Conservation (phyloP, 2,797 vertebrate species). For the Gallirallus australis region DNA sequence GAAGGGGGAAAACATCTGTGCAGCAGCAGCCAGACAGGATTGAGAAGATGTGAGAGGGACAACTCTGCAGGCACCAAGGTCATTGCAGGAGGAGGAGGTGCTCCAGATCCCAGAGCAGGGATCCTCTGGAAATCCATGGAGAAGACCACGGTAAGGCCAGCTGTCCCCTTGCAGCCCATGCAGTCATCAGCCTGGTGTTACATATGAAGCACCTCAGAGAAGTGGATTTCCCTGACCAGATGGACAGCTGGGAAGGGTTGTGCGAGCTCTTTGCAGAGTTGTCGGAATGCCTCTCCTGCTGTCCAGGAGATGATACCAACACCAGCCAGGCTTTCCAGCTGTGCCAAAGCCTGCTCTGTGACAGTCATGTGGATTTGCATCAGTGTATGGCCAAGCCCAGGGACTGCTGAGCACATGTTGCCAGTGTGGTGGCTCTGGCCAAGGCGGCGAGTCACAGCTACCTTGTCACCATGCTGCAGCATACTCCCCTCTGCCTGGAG, state of each 20-base stretch:
- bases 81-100: background rate
- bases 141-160: too few species aligned
- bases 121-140: too few species aligned
- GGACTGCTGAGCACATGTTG: background rate
- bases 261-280: background rate
- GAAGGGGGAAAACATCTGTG: too few species aligned
- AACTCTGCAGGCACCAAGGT: background rate
- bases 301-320: background rate
- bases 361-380: background rate
- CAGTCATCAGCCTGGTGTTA: background rate
- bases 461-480: background rate
- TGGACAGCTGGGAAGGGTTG: background rate
- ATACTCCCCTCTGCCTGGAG: background rate
- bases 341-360: background rate
- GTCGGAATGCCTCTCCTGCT: background rate
- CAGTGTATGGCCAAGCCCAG: background rate
- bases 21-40: too few species aligned
- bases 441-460: background rate
- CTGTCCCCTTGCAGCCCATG: background rate
- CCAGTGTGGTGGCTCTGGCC: background rate
- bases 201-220: background rate
- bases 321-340: background rate
- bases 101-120: background rate
- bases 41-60: background rate
- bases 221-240: background rate